Percentiles rank a stretch among this genome's conserved stretches.
Evolutionary conservation across 2,888 invertebrate genomes (phyloP).

Genomic region (Pachliopta kotzebuea): DNA sequence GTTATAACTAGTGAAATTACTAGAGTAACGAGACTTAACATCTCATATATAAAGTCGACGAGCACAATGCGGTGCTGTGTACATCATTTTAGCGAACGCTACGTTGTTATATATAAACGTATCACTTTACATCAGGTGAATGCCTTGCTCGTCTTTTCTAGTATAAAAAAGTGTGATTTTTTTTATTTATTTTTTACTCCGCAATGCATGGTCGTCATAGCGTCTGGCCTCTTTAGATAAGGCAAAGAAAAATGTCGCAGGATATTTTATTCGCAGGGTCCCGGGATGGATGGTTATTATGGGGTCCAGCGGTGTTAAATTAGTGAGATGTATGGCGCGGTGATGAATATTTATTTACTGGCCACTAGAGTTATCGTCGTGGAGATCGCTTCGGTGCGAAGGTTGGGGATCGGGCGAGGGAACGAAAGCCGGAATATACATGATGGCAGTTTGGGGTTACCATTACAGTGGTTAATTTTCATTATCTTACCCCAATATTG

Average conservation of each 20-base stretch:
- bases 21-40: too few relatives aligned
- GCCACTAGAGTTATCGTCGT: conserved; percentile 54
- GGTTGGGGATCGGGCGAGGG: conserved; percentile 25
- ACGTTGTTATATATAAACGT: too few relatives aligned
- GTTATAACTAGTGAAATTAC: too few relatives aligned
- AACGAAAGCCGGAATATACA: background rate
- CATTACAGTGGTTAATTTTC: conserved; percentile 5
- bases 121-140: too few relatives aligned
- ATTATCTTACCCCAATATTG: background rate
- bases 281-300: conserved; percentile 74
- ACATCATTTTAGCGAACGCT: too few relatives aligned
- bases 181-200: background rate
- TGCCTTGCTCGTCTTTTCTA: too few relatives aligned
- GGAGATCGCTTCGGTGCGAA: conserved; percentile 33
- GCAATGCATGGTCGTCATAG: conserved; percentile 5
- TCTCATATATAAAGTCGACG: too few relatives aligned
- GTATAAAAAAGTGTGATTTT: too few relatives aligned
- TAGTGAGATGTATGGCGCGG: conserved; percentile 72
- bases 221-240: conserved; percentile 73
- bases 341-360: conserved; percentile 77
- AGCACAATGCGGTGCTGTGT: too few relatives aligned
- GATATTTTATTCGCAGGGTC: conserved; percentile 71
- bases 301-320: conserved; percentile 73
- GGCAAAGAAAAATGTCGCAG: conserved; percentile 75
- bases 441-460: conserved; percentile 1